Evolutionary conservation across 1,140 invertebrate genomes (phyloP).

Genomic region (Tetramorium parvispinum): DNA sequence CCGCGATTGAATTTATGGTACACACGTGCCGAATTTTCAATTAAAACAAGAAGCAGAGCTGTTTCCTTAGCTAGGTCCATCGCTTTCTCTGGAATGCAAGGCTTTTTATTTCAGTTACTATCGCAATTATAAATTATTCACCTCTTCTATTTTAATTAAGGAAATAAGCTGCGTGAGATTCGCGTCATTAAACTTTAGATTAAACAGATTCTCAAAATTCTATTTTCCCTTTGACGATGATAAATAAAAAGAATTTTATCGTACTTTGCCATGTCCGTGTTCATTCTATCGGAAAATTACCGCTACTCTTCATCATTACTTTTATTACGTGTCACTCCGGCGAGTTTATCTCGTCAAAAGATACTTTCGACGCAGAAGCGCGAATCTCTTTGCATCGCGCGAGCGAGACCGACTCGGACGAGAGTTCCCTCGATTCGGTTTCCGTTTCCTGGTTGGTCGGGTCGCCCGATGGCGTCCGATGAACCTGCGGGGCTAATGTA

Average conservation of each 20-base stretch:
- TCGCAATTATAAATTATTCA: not conserved
- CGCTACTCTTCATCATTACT: not conserved
- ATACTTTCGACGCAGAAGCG: not conserved
- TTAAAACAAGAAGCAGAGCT: not conserved
- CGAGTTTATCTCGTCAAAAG: not conserved
- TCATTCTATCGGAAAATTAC: not conserved
- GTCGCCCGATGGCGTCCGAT: conserved; percentile 80
- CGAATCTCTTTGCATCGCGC: not conserved
- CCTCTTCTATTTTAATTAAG: not conserved
- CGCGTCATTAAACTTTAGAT: not conserved
- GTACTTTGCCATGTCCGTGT: not conserved
- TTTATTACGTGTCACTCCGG: not conserved
- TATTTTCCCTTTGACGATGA: not conserved
- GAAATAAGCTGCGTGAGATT: not conserved
- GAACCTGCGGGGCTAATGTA: conserved; percentile 84
- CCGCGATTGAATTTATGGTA: not conserved
- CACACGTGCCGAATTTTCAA: not conserved
- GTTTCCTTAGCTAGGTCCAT: not conserved
- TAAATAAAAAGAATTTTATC: not conserved
- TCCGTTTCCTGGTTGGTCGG: conserved; percentile 39
- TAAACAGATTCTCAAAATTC: not conserved
- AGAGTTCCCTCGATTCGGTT: conserved; percentile 35
- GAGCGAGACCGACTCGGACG: not conserved
- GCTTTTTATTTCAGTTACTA: not conserved
- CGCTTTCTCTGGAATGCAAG: not conserved